These are phyloP conservation scores for Romanogobio albipinnatus DNA, from an alignment of 2,113 vertebrate species.

Conservation along the genomic window DNA sequence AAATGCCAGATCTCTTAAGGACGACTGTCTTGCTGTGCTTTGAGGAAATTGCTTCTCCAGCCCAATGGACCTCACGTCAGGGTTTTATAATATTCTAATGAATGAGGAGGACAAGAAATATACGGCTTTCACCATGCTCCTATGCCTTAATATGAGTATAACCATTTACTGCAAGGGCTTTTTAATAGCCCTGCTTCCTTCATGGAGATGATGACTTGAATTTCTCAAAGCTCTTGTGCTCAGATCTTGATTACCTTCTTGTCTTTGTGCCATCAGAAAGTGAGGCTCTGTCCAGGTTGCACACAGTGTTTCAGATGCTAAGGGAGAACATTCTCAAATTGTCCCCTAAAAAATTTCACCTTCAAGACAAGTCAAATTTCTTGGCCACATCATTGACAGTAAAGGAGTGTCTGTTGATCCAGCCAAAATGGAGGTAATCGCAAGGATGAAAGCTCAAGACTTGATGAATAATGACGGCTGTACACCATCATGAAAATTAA, in stretches of 20 bases:
- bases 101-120: too few species aligned
- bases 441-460: not conserved
- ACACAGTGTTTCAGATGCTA: not conserved
- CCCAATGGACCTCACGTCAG: too few species aligned
- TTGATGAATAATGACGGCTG: constrained; percentile 32
- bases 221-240: not conserved
- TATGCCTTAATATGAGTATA: too few species aligned
- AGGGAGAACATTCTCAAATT: too few species aligned
- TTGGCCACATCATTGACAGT: not conserved
- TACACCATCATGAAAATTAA: not conserved
- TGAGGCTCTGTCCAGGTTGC: not conserved
- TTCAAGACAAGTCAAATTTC: not conserved
- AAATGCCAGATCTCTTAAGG: too few species aligned
- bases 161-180: too few species aligned
- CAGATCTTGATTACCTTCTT: not conserved
- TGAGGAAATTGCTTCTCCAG: too few species aligned
- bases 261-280: not conserved
- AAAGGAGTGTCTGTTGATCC: not conserved
- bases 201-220: not conserved
- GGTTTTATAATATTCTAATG: too few species aligned
- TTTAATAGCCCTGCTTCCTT: too few species aligned
- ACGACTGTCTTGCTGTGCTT: too few species aligned
- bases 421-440: not conserved
- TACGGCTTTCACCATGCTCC: too few species aligned
- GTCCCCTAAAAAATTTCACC: not conserved